Base-by-base conservation (phyloP, 2,797 vertebrate species). In the Phataginus tetradactyla region DNA sequence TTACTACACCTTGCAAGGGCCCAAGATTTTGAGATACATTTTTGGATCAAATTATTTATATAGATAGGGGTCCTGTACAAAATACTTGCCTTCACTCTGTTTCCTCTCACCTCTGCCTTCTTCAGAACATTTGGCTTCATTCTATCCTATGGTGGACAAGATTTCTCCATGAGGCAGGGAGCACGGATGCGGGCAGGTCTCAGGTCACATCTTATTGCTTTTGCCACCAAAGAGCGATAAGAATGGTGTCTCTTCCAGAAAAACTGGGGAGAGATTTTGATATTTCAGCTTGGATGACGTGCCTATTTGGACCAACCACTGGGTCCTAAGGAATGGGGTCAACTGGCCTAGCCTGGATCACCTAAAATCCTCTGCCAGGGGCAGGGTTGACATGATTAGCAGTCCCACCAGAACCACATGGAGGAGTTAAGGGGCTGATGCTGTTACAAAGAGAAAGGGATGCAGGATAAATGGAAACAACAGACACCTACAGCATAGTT, bases 161-260 rank as follows among this genome's bases (percentile, higher is more conserved):
- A 63, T 51, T 39, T 78, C 63, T 51, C 83, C 34, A 57, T 29
- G 25, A 80, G 11, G 34, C 9, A 75, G 59, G 51, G 64, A 90
- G 53, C 51, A 53, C 34, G 18, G 66, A 39, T 20, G 4, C 23
- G 53, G 7, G 8, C 45, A 66, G 75, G 39, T 66, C 39, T 25
- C 78, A 64, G 39, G 25, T 75, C 37, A 45, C 12, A n/a, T 53
- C 10, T 61, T 37, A 34, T 7, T 72, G 57, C 42, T 89, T 89
- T 89, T 89, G 15, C 51, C 51, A 81, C n/a, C 57, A 91, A 78
- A 34, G 13, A 75, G 51, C 80, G 20, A 74, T 29, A n/a, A 89
- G 79, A 92, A 74, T 61, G 13, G 68, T 29, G 42, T 53, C 32
- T 85, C 86, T 63, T 86, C 53, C 37, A 86, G 80, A 86, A 81